Base-by-base conservation (phyloP, 2,797 vertebrate genomes). In the Valencia hispanica region DNA sequence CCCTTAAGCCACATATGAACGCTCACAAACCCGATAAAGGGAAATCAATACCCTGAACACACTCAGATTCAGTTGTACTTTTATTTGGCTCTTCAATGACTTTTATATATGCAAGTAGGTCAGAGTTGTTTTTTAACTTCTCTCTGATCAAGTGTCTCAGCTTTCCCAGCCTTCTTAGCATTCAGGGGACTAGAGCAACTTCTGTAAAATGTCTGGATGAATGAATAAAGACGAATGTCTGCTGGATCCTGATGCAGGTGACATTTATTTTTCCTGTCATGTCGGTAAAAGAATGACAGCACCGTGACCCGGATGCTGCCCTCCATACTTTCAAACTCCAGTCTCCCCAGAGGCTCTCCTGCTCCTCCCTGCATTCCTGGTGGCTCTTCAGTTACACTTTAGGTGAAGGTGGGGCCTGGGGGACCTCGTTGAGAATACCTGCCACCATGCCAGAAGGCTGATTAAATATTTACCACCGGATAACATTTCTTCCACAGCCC, bases 391-490 rank as follows among this genome's bases (percentile, higher is more conserved):
- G 79, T 84, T 80, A 79, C 71, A 85, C 81, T 91, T 77, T 76
- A 61, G 66, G 50, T 68, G 80, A 86, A 91, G 82, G 88, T 89
- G 82, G n/a, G n/a, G n/a, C n/a, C n/a, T n/a, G n/a, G 74, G 87
- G 83, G 82, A 80, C 88, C 83, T 87, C 85, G 87, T 86, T 75
- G 84, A 86, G 88, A 89, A 90, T 72, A 86, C 79, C 75, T 66
- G 77, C 84, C 89, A 82, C 30, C 76, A 84, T 84, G 91, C 93
- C 88, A 79, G 80, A 91, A 87, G 87, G 89, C 89, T 93, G 89
- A 92, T 93, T 91, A 95, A 95, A 95, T 94, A 94, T 94, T 95
- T 94, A 94, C 91, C 81, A 80, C 77, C n/a, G 70, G 86, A 91
- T 92, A 93, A 91, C 88, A 82, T 87, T 94, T 92, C 89, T 89